Evolutionary conservation across 2,797 vertebrate species (phyloP), one percentile per base, ranked within the genome.

Genomic region (Eurystomus glaucurus): DNA sequence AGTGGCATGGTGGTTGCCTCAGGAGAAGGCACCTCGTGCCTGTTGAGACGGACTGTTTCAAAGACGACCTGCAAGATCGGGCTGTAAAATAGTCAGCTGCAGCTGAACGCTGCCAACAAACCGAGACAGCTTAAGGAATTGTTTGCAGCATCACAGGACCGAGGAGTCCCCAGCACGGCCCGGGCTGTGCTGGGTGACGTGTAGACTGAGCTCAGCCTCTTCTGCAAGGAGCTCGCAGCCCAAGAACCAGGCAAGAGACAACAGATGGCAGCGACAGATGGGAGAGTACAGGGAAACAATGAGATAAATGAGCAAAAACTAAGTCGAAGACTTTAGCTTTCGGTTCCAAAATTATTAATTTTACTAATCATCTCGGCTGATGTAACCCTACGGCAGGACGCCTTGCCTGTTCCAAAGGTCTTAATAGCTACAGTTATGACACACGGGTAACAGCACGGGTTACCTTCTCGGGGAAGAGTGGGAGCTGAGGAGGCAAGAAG

Each of bases 251-350:
- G 88, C 80, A 85, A 60, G 57, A 88, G 76, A 84, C 72, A 94
- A 60, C 95, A 96, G 96, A 95, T 97, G 96, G 96, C 2, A 78
- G 87, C 60, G 51, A 43, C 96, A 96, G 96, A 96, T 93, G 95
- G 96, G 66, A 65, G 37, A 54, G 66, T 35, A 68, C 77, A 87
- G 57, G 74, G 96, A 87, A 95, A 96, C 95, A 94, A 89, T 89
- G 88, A 92, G 84, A 93, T 78, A 96, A 96, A 94, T 88, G 93
- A 95, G 93, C 94, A 96, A 96, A 94, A 96, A 88, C 41, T 43
- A 81, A 76, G 77, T 57, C 35, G 85, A 97, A 85, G 82, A 70
- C 60, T 90, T 93, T 1, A 72, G 72, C 76, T 20, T 69, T 90
- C 37, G 54, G 77, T 93, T 88, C 85, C 66, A 81, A 62, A 95